These are phyloP conservation scores for Megatriorchis doriae DNA, from an alignment of 2,113 vertebrate species.

Conservation along the genomic window DNA sequence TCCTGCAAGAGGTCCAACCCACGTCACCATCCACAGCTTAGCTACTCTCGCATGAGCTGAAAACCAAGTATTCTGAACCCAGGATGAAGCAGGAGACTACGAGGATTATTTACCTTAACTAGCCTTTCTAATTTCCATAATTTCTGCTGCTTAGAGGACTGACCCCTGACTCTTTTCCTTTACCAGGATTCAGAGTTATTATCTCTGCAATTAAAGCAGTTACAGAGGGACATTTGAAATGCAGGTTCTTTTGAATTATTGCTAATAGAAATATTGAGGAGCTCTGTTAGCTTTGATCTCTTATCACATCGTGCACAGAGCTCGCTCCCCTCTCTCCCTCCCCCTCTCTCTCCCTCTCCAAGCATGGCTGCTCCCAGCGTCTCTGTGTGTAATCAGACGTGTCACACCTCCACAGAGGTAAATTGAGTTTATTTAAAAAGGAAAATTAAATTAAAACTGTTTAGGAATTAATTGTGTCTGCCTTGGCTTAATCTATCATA, in stretches of 20 bases:
- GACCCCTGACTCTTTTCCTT: not conserved
- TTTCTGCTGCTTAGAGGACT: not conserved
- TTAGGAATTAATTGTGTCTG: conserved; percentile 65
- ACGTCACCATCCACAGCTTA: not conserved
- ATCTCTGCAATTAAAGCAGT: conserved; percentile 59
- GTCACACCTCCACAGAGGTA: conserved; percentile 66
- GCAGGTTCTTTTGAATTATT: conserved; percentile 38
- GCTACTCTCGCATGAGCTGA: not conserved
- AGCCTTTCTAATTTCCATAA: not conserved
- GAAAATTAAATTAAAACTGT: conserved; percentile 73
- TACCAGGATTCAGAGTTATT: conserved; percentile 14
- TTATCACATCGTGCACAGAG: not conserved
- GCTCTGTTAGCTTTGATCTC: conserved; percentile 59
- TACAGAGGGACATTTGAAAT: conserved; percentile 18
- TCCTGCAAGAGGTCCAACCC: not conserved
- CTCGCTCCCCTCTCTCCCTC: not conserved
- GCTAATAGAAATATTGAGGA: conserved; percentile 14
- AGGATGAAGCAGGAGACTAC: not conserved
- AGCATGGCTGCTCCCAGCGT: not conserved
- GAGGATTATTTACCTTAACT: not conserved
- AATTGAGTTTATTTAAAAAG: conserved; percentile 71
- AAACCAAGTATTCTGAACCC: not conserved
- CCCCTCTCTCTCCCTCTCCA: not conserved
- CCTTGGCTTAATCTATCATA: conserved; percentile 62
- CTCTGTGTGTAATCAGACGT: conserved; percentile 61